Evolutionary conservation across 2,888 invertebrate genomes (phyloP).

Genomic region (Furcula furcula): DNA sequence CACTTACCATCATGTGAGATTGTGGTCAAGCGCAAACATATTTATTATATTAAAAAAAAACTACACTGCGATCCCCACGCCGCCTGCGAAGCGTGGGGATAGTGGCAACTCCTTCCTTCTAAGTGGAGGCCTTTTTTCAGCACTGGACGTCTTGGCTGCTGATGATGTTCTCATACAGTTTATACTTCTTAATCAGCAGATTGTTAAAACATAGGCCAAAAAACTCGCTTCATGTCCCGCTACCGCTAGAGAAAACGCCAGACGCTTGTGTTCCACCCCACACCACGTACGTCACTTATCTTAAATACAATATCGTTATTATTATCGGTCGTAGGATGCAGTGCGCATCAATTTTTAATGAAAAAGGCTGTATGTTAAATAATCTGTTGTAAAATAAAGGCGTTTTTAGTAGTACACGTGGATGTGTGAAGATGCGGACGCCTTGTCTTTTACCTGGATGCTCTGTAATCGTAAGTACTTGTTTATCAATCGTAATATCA

Average conservation of each 20-base stretch:
- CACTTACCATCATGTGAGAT: no score
- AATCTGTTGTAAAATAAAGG: neutral
- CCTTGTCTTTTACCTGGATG: slow-evolving; percentile 65
- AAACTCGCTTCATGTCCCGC: slow-evolving; percentile 6
- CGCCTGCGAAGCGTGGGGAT: no score
- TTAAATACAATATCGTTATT: slow-evolving; percentile 36
- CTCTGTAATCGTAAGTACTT: slow-evolving; percentile 51
- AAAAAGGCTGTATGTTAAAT: slow-evolving; percentile 27
- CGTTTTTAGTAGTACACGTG: neutral
- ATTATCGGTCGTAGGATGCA: slow-evolving; percentile 30
- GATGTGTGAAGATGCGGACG: slow-evolving; percentile 48
- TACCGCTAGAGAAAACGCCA: slow-evolving; percentile 10
- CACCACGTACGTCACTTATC: slow-evolving; percentile 43
- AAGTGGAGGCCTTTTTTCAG: no score
- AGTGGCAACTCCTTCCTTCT: no score
- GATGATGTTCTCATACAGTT: no score
- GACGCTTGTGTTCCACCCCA: slow-evolving; percentile 25
- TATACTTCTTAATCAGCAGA: no score
- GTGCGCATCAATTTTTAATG: slow-evolving; percentile 32
- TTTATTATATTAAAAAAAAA: no score
- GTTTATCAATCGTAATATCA: no score
- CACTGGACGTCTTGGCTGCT: no score
- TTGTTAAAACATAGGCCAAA: no score
- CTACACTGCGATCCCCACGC: no score
- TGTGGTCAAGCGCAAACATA: no score